These are phyloP conservation scores for Meleagris gallopavo DNA, from an alignment of 2,113 vertebrate genomes.

Conservation along the genomic window DNA sequence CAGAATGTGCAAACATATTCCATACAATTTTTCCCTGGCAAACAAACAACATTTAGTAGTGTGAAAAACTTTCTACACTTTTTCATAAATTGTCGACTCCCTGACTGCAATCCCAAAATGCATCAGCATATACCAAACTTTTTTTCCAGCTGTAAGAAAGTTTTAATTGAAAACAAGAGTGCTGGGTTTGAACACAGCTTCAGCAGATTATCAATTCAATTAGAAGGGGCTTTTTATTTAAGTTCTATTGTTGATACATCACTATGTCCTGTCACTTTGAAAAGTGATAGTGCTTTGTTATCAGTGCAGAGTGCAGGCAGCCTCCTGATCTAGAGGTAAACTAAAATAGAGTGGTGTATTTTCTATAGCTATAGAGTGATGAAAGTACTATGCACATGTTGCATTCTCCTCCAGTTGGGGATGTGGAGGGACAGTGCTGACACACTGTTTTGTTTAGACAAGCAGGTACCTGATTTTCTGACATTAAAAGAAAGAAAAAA, in stretches of 20 bases:
- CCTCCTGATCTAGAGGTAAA: slow-evolving; percentile 69
- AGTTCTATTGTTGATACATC: slow-evolving; percentile 79
- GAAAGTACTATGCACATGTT: slow-evolving; percentile 59
- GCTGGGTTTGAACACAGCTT: slow-evolving; percentile 58
- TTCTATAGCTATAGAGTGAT: slow-evolving; percentile 74
- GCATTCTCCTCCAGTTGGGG: not conserved
- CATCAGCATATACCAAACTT: slow-evolving; percentile 33
- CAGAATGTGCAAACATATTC: not conserved
- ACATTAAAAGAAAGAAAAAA: not conserved
- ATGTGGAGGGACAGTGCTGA: slow-evolving; percentile 8
- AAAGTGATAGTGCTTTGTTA: slow-evolving; percentile 78
- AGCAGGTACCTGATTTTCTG: slow-evolving; percentile 16
- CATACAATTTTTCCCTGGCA: not conserved
- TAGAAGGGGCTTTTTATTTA: slow-evolving; percentile 79
- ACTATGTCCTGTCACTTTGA: slow-evolving; percentile 76
- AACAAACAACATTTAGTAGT: not conserved
- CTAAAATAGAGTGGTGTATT: too few relatives aligned
- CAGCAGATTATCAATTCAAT: slow-evolving; percentile 78
- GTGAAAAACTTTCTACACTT: not conserved
- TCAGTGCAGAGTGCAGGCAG: slow-evolving; percentile 71
- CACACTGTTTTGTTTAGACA: not conserved
- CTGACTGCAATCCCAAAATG: slow-evolving; percentile 1
- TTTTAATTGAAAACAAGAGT: slow-evolving; percentile 80
- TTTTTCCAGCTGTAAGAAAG: slow-evolving; percentile 60
- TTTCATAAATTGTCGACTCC: not conserved